A percentile compares a stretch with the other conserved stretches of the same genome.
These are phyloP conservation scores for Patagioenas fasciata DNA, from an alignment of 2,113 vertebrate genomes.

Conservation along the genomic window DNA sequence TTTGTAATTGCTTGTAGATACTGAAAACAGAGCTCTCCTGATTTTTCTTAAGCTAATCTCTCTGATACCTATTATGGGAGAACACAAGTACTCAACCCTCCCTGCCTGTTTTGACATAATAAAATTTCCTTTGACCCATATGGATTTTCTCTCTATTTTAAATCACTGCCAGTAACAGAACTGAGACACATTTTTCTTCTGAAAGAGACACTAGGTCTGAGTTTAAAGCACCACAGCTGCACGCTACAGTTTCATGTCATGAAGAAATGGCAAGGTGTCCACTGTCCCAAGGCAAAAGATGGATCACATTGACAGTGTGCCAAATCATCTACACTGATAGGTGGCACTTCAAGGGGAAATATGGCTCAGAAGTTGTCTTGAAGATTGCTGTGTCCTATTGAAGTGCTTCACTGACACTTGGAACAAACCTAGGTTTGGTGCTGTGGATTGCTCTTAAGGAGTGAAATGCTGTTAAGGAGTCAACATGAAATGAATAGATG, in stretches of 20 bases:
- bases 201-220: neutral
- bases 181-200: neutral
- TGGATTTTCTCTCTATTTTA: neutral
- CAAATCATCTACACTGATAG: neutral
- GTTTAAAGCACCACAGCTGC: neutral
- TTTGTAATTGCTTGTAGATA: slow-evolving; percentile 51
- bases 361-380: neutral
- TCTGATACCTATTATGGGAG: neutral
- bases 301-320: neutral
- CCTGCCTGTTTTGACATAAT: neutral
- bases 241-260: accelerated
- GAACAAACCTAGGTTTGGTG: neutral
- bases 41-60: slow-evolving; percentile 32
- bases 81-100: neutral
- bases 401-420: neutral
- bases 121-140: neutral
- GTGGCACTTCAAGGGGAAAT: neutral
- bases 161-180: neutral
- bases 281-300: neutral
- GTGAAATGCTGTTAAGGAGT: neutral
- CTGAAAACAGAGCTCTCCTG: slow-evolving; percentile 8
- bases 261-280: neutral
- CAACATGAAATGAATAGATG: neutral
- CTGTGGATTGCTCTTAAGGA: accelerated
- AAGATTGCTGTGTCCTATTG: neutral